A percentile compares a stretch with the other conserved stretches of the same genome.
These are phyloP conservation scores for Echeneis naucrates DNA, from an alignment of 2,797 vertebrate species.

Conservation along the genomic window DNA sequence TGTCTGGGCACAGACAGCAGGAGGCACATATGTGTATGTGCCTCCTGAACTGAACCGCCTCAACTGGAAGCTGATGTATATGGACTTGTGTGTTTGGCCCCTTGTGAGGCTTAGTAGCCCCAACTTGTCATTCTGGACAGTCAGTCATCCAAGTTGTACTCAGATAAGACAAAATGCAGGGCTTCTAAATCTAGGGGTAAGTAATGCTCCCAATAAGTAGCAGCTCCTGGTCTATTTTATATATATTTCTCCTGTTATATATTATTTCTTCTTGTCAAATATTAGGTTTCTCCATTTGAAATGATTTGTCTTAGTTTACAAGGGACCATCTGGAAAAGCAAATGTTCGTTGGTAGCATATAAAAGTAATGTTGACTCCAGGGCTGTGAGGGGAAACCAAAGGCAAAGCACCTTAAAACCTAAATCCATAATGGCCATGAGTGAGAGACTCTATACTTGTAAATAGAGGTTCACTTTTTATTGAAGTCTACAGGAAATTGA, in stretches of 20 bases:
- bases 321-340: neutral
- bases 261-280: neutral
- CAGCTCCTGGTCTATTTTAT: too few relatives aligned
- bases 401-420: too few relatives aligned
- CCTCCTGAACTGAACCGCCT: slow-evolving; percentile 3
- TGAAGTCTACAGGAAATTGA: too few relatives aligned
- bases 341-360: too few relatives aligned
- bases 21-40: slow-evolving; percentile 15
- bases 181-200: neutral
- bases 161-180: neutral
- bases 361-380: too few relatives aligned
- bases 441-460: too few relatives aligned
- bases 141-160: slow-evolving; percentile 2
- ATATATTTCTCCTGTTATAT: neutral
- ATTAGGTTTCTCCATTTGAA: neutral
- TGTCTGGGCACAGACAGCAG: too few relatives aligned
- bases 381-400: too few relatives aligned
- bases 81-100: slow-evolving; percentile 31
- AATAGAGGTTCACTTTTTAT: too few relatives aligned
- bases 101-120: neutral
- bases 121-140: neutral
- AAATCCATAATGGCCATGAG: too few relatives aligned
- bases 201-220: neutral
- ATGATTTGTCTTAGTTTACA: neutral
- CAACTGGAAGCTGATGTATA: slow-evolving; percentile 8